Evolutionary conservation across 2,797 vertebrate species (phyloP).

Genomic region (Allobates femoralis): DNA sequence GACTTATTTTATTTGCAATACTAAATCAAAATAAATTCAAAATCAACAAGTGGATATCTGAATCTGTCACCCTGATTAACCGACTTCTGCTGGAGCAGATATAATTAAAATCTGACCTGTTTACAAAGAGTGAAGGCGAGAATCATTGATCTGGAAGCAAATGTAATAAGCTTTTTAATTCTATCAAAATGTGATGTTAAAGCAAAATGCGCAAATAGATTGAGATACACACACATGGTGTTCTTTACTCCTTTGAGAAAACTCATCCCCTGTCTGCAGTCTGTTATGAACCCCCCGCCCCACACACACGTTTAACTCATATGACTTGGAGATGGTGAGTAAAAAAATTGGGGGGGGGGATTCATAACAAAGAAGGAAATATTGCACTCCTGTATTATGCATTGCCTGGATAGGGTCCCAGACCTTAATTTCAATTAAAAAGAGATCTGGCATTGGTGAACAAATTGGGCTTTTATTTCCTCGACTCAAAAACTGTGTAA

Average conservation of each 20-base stretch:
- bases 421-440: too few species aligned
- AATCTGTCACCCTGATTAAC: not conserved
- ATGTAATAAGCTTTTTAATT: constrained; percentile 20
- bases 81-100: not conserved
- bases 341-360: too few species aligned
- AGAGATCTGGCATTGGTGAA: too few species aligned
- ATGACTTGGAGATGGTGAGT: too few species aligned
- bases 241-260: too few species aligned
- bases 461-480: too few species aligned
- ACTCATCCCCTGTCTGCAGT: too few species aligned
- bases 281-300: not conserved
- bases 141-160: constrained; percentile 25
- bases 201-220: not conserved
- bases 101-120: constrained; percentile 28
- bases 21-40: constrained; percentile 8
- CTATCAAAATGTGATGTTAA: not conserved
- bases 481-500: too few species aligned
- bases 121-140: constrained; percentile 20
- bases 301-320: too few species aligned
- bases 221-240: not conserved
- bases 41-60: not conserved
- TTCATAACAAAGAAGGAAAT: too few species aligned
- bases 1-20: not conserved
- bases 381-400: too few species aligned
- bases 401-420: too few species aligned